Evolutionary conservation across 1,140 invertebrate genomes (phyloP).

Genomic region (Harpegnathos saltator): DNA sequence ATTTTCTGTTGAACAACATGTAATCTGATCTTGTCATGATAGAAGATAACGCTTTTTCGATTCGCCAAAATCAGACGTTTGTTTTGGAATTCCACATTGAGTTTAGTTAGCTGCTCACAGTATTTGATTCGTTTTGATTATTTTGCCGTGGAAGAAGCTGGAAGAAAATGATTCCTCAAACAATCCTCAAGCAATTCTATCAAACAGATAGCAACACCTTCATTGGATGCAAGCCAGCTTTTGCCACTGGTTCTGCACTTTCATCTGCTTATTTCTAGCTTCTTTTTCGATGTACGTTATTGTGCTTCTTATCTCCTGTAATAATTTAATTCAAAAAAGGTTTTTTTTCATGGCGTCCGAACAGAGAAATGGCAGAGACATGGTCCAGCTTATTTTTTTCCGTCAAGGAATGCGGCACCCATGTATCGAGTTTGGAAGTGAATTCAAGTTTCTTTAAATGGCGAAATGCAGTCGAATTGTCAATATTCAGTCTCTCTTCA

Average conservation of each 20-base stretch:
- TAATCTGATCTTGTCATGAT: neutral
- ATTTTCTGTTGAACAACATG: neutral
- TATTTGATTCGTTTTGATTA: too few relatives aligned
- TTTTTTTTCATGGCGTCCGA: neutral
- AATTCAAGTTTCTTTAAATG: neutral
- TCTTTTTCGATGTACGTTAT: neutral
- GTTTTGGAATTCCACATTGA: neutral
- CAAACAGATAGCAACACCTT: too few relatives aligned
- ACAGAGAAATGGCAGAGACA: neutral
- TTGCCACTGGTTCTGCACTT: neutral
- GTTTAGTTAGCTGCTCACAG: neutral
- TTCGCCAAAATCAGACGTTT: neutral
- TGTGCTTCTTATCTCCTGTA: neutral
- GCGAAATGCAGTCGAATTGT: neutral
- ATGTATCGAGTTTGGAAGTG: neutral
- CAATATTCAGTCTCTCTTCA: neutral
- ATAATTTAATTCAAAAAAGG: neutral
- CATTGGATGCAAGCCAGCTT: neutral
- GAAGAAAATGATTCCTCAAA: too few relatives aligned
- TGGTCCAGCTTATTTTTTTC: neutral
- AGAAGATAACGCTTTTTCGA: conserved; percentile 5
- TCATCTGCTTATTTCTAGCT: neutral
- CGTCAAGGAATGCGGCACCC: neutral
- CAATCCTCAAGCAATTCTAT: neutral
- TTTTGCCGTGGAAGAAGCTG: too few relatives aligned